phyloP scores from a whole-genome alignment of 2,797 vertebrate species.

The Kryptopterus vitreolus region DNA sequence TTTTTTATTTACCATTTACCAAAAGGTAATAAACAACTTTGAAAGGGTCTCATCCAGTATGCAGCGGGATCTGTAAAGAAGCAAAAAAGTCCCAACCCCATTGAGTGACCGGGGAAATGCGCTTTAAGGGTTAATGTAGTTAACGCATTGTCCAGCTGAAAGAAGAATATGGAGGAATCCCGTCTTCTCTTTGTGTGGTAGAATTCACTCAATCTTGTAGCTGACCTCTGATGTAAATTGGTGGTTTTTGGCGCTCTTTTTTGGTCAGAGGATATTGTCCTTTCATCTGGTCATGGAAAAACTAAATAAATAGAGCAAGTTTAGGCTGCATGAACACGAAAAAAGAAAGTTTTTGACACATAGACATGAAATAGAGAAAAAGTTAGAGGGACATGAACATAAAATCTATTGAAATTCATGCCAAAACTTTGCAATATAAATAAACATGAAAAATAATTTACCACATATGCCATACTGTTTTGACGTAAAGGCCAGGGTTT shows the following conservation, averaged over 20 bases:
- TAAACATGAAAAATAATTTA: not conserved
- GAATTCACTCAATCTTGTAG: slow-evolving; percentile 71
- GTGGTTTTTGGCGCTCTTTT: not conserved
- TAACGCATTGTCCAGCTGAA: slow-evolving; percentile 79
- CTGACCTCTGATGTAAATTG: slow-evolving; percentile 67
- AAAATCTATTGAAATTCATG: too few relatives aligned
- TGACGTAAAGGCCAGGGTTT: not conserved
- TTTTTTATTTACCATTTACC: slow-evolving; percentile 78
- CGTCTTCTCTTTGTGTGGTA: slow-evolving; percentile 75
- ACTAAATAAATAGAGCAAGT: too few relatives aligned
- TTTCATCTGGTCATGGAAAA: too few relatives aligned
- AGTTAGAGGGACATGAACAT: too few relatives aligned
- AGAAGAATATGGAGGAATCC: slow-evolving; percentile 82
- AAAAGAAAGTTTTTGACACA: too few relatives aligned
- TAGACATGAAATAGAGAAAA: too few relatives aligned
- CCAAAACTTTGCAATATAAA: too few relatives aligned
- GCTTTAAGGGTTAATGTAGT: slow-evolving; percentile 85
- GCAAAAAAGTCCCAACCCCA: slow-evolving; percentile 77
- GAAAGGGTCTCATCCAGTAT: slow-evolving; percentile 88
- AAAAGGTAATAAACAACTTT: slow-evolving; percentile 87
- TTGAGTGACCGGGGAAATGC: slow-evolving; percentile 84
- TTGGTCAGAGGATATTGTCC: too few relatives aligned
- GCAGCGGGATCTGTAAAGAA: slow-evolving; percentile 87
- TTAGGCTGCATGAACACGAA: too few relatives aligned
- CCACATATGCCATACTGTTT: not conserved